These are phyloP conservation scores for Phalacrocorax pelagicus DNA, from an alignment of 2,113 vertebrate genomes.

Conservation along the genomic window DNA sequence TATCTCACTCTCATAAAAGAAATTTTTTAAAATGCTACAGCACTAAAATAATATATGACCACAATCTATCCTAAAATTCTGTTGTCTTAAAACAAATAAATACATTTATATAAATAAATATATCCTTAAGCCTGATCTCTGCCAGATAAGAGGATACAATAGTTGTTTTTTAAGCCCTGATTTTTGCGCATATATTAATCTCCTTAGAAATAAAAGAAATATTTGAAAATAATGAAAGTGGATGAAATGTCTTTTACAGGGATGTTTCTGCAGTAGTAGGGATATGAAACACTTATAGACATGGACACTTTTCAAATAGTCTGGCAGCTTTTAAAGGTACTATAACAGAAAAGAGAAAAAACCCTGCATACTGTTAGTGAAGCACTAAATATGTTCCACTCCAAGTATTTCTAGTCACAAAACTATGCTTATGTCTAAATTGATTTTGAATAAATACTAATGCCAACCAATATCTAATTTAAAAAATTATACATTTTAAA, in stretches of 20 bases:
- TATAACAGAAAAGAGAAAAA: neutral
- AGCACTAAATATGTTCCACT: constrained; percentile 42
- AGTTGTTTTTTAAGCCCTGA: neutral
- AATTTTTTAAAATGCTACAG: neutral
- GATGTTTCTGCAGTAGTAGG: neutral
- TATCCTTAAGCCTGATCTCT: neutral
- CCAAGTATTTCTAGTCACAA: constrained; percentile 13
- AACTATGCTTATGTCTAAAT: constrained; percentile 7
- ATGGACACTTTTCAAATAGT: constrained; percentile 24
- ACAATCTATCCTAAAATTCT: neutral
- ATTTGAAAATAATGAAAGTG: constrained; percentile 10
- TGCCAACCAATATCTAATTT: neutral
- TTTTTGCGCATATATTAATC: constrained; percentile 31
- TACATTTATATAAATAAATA: neutral
- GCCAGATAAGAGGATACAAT: constrained; percentile 15
- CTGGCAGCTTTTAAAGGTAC: constrained; percentile 25
- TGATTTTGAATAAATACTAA: constrained; percentile 34
- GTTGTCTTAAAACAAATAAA: neutral
- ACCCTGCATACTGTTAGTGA: neutral
- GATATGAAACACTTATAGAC: constrained; percentile 13
- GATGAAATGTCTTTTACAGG: neutral
- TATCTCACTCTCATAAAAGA: neutral
- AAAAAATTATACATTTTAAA: neutral
- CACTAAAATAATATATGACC: neutral
- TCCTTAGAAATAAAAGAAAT: constrained; percentile 47